phyloP scores from a whole-genome alignment of 2,113 vertebrate genomes.

The Daubentonia madagascariensis region DNA sequence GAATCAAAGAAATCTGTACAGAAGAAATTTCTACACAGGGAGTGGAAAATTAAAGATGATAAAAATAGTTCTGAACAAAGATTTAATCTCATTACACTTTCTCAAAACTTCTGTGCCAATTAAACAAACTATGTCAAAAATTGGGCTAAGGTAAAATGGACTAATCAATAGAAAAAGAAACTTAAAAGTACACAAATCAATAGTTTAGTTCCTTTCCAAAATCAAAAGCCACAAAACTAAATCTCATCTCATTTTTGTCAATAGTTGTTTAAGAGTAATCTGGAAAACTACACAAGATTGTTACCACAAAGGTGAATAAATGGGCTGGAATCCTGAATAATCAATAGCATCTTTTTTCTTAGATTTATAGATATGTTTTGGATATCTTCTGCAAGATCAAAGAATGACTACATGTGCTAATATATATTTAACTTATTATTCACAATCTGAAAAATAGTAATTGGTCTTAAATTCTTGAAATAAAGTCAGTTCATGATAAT shows the following conservation, averaged over 20 bases:
- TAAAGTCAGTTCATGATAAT: conserved; percentile 63
- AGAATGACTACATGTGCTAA: conserved; percentile 7
- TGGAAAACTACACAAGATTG: conserved; percentile 24
- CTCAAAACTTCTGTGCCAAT: background rate
- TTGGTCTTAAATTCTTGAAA: conserved; percentile 44
- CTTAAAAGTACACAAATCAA: conserved; percentile 48
- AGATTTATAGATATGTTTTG: conserved; percentile 32
- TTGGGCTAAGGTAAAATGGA: background rate
- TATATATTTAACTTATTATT: conserved; percentile 44
- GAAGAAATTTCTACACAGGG: no score
- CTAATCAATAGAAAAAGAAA: conserved; percentile 48
- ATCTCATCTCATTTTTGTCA: conserved; percentile 52
- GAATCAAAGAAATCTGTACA: background rate
- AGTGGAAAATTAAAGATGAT: background rate
- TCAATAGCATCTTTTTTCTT: conserved; percentile 43
- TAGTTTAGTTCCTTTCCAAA: conserved; percentile 47
- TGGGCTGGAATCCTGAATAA: conserved; percentile 15
- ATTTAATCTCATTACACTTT: background rate
- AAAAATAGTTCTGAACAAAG: conserved; percentile 6
- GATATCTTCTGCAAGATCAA: background rate
- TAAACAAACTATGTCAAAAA: conserved; percentile 32
- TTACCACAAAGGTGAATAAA: background rate
- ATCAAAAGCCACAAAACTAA: conserved; percentile 24
- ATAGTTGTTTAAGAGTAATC: conserved; percentile 38
- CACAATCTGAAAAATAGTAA: conserved; percentile 8